Evolutionary conservation across 2,888 invertebrate genomes (phyloP).

Genomic region (Limnephilus marmoratus): DNA sequence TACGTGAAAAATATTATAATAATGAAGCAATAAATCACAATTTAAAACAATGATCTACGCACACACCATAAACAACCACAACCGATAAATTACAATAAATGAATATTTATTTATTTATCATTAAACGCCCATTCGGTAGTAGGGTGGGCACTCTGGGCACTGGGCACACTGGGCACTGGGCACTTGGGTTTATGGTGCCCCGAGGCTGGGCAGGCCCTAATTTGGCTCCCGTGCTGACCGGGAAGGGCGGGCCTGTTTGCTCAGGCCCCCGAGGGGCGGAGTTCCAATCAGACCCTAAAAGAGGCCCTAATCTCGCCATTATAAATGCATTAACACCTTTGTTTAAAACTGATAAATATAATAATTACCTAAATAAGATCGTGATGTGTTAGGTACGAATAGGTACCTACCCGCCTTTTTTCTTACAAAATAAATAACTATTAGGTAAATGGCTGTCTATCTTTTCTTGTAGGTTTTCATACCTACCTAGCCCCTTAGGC

Average conservation of each 20-base stretch:
- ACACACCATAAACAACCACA: not conserved
- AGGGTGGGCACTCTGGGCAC: not conserved
- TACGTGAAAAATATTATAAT: not conserved
- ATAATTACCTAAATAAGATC: not conserved
- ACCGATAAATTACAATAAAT: not conserved
- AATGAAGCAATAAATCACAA: not conserved
- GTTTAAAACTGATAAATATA: not conserved
- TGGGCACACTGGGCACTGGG: not conserved
- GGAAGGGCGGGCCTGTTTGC: constrained; percentile 34
- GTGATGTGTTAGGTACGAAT: no score
- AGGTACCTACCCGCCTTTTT: not conserved
- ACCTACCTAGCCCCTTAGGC: no score
- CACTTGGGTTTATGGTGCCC: constrained; percentile 23
- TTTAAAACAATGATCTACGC: not conserved
- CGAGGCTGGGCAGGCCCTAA: constrained; percentile 9
- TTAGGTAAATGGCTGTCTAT: no score
- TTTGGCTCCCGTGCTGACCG: constrained; percentile 33
- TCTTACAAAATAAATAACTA: no score
- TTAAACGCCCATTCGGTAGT: constrained; percentile 3
- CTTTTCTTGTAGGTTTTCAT: no score
- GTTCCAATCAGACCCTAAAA: constrained; percentile 11
- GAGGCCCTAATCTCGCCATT: constrained; percentile 2
- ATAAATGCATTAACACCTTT: constrained; percentile 45
- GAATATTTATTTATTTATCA: not conserved
- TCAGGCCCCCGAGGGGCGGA: constrained; percentile 10